Conservation (phyloP, 2,888 invertebrate species). For the Galeruca laticollis region DNA sequence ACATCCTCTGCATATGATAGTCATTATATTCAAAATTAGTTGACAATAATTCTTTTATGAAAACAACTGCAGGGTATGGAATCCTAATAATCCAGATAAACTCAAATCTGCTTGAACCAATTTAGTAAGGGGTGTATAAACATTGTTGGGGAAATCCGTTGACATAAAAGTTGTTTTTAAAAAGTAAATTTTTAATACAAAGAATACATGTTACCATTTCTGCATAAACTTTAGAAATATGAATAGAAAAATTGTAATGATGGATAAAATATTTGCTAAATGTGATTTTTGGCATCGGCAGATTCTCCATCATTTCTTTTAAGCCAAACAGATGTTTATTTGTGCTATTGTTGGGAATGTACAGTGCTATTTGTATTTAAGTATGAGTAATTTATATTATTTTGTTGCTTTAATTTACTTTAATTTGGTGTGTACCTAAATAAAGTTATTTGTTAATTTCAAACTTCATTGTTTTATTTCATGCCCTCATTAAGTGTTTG, state of each 20-base stretch:
- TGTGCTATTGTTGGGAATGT: conserved; percentile 53
- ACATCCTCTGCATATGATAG: too few relatives aligned
- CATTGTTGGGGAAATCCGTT: too few relatives aligned
- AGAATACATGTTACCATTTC: too few relatives aligned
- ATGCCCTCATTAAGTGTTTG: neutral
- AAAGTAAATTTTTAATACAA: too few relatives aligned
- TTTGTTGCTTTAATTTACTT: conserved; percentile 59
- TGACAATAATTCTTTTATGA: too few relatives aligned
- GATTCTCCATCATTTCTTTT: conserved; percentile 41
- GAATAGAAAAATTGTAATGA: neutral
- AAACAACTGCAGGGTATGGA: too few relatives aligned
- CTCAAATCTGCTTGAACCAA: too few relatives aligned
- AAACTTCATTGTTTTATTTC: conserved; percentile 44
- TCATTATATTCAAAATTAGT: too few relatives aligned
- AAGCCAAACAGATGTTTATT: conserved; percentile 41
- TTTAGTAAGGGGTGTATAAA: too few relatives aligned
- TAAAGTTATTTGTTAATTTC: conserved; percentile 55
- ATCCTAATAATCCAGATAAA: too few relatives aligned
- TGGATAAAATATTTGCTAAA: neutral
- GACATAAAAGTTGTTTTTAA: too few relatives aligned
- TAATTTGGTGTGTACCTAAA: conserved; percentile 57
- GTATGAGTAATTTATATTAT: conserved; percentile 59
- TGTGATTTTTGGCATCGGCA: conserved; percentile 27
- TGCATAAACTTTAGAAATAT: too few relatives aligned
- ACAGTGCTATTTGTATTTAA: conserved; percentile 58